These are phyloP conservation scores for Holocentrus rufus DNA, from an alignment of 2,797 vertebrate species.

Conservation along the genomic window DNA sequence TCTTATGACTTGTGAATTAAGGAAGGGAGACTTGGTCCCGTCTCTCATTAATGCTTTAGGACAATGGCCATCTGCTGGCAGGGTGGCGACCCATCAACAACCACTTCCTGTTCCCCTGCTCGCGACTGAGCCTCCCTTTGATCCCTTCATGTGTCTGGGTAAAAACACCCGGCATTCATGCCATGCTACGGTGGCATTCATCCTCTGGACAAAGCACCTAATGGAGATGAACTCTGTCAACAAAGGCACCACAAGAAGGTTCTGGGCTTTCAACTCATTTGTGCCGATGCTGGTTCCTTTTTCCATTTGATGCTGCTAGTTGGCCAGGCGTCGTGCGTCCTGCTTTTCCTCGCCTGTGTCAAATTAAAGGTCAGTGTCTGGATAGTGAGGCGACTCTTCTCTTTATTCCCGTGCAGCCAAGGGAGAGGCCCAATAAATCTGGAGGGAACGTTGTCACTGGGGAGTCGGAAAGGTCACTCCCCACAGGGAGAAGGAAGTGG, in stretches of 20 bases:
- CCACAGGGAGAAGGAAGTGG: constrained; percentile 69
- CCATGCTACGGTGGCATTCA: constrained; percentile 28
- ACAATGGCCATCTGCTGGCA: constrained; percentile 21
- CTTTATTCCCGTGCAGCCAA: constrained; percentile 69
- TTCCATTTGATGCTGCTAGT: constrained; percentile 65
- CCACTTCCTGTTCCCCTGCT: constrained; percentile 12
- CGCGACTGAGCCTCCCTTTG: constrained; percentile 20
- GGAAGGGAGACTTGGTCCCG: background rate
- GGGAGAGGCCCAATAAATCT: constrained; percentile 80
- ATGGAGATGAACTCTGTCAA: constrained; percentile 64
- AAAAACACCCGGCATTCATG: constrained; percentile 15
- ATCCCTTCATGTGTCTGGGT: constrained; percentile 23
- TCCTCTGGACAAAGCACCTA: constrained; percentile 50
- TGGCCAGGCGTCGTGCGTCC: constrained; percentile 36
- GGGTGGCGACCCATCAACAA: constrained; percentile 24
- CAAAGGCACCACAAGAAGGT: constrained; percentile 58
- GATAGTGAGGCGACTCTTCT: constrained; percentile 72
- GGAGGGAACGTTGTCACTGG: constrained; percentile 77
- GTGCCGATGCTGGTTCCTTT: constrained; percentile 45
- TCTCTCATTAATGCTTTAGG: constrained; percentile 29
- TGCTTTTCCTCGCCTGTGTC: constrained; percentile 69
- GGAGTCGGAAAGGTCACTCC: constrained; percentile 82
- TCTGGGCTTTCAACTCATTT: constrained; percentile 57
- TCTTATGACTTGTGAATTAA: background rate
- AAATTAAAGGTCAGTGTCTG: constrained; percentile 80